Percentiles rank a stretch among this genome's conserved stretches.
phyloP scores from a whole-genome alignment of 2,888 invertebrate genomes.

The Linyphia triangularis region DNA sequence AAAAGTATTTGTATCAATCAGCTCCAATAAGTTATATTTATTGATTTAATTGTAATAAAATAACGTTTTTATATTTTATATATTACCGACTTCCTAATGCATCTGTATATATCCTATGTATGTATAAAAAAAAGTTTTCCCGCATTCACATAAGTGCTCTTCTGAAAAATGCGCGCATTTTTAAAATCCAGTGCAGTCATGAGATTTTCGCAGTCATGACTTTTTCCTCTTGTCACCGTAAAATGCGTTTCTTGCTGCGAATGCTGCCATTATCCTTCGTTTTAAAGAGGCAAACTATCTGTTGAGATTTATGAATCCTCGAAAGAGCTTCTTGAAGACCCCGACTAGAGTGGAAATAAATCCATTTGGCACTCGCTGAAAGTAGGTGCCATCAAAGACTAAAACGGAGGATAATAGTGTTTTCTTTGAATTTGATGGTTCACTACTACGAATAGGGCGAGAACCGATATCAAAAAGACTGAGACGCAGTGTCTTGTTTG shows the following conservation, averaged over 20 bases:
- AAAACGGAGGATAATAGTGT: conserved; percentile 20
- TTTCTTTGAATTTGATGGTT: conserved; percentile 9
- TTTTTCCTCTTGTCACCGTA: conserved; percentile 9
- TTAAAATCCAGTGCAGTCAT: too few relatives aligned
- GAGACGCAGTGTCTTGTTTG: too few relatives aligned
- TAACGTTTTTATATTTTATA: too few relatives aligned
- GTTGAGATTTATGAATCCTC: conserved; percentile 42
- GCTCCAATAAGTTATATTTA: too few relatives aligned
- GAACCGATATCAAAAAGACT: too few relatives aligned
- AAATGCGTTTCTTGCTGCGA: conserved; percentile 7
- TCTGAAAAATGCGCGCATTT: too few relatives aligned
- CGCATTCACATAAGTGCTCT: too few relatives aligned
- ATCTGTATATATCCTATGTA: too few relatives aligned
- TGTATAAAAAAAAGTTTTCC: too few relatives aligned
- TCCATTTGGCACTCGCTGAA: conserved; percentile 38
- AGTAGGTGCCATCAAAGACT: conserved; percentile 23
- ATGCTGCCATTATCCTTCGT: conserved; percentile 12
- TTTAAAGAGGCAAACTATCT: conserved; percentile 9
- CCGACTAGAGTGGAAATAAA: conserved; percentile 23
- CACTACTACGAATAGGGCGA: not conserved
- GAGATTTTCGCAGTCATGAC: not conserved
- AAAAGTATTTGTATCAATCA: too few relatives aligned
- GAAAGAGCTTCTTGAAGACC: not conserved
- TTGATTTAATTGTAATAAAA: too few relatives aligned
- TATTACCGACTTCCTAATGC: too few relatives aligned